Conservation (phyloP, 2,113 vertebrate species). For the Amblyopsis rosae region DNA sequence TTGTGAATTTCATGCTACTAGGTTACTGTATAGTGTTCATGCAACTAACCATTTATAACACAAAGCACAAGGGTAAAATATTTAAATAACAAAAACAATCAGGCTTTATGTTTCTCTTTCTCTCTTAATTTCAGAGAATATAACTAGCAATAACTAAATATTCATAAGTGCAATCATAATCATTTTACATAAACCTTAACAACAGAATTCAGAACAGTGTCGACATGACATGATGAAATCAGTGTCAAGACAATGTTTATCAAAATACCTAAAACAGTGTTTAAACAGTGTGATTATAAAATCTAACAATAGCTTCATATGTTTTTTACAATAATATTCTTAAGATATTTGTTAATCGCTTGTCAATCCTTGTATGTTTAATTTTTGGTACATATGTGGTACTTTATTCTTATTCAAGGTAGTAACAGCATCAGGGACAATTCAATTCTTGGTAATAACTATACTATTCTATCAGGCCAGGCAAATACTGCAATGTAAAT, state of each 20-base stretch:
- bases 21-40: neutral
- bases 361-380: neutral
- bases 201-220: neutral
- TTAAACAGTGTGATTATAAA: neutral
- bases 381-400: too few relatives aligned
- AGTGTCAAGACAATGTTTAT: conserved; percentile 2
- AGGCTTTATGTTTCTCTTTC: neutral
- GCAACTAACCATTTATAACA: conserved; percentile 18
- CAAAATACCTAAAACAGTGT: neutral
- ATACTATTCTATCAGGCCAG: neutral
- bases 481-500: conserved; percentile 4
- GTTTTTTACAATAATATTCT: neutral
- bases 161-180: conserved; percentile 13
- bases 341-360: neutral
- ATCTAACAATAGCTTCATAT: neutral
- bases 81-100: neutral
- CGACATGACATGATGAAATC: conserved; percentile 11
- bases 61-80: conserved; percentile 5
- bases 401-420: neutral
- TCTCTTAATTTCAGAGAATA: neutral
- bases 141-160: neutral
- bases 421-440: neutral
- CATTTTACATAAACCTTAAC: neutral
- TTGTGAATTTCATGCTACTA: conserved; percentile 5
- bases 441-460: neutral